Evolutionary conservation across 2,888 invertebrate species (phyloP), one percentile per base, ranked within the genome.

Genomic region (Apodemia duryi): DNA sequence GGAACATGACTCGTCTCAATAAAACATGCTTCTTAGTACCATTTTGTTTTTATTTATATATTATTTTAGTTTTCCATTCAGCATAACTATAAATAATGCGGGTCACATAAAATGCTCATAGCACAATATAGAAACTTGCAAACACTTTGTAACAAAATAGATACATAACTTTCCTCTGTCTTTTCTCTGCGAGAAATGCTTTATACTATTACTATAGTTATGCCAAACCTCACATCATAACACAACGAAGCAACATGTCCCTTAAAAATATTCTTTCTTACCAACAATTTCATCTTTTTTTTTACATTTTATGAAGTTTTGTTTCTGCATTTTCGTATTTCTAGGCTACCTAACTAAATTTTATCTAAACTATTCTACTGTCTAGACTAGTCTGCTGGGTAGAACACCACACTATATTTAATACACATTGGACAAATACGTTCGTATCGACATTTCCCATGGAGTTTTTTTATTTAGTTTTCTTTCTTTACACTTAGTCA

Each of bases 181-280:
- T 82, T 86, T 86, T 88, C 90, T 90, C 88, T 88, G 88, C 79
- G 91, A 91, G 90, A 88, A 88, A 83, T 82, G 85, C 82, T 81
- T 46, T 46, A 46, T 46, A 86, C 85, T 85, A 88, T 88, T 88
- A 91, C 82, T 84, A 90, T 91, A 91, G 91, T 92, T 91, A 91
- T 90, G 92, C 92, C 91, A 88, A 91, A 92, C 86, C 84, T 77
- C 86, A 86, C 85, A 82, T 79, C 86, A 84, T 87, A 91, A 92
- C 89, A 87, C 86, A 91, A 91, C 88, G 87, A 91, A 91, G 92
- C 92, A 89, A 92, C 91, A 91, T 90, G 89, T 90, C 84, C 91
- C 90, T 91, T 93, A 93, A 93, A 93, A 93, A 93, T 93, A 93
- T 89, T 92, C 93, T 93, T 92, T 93, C 92, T 93, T 92, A 93